phyloP scores from a whole-genome alignment of 2,797 vertebrate genomes.

The Gephyroberyx darwinii region DNA sequence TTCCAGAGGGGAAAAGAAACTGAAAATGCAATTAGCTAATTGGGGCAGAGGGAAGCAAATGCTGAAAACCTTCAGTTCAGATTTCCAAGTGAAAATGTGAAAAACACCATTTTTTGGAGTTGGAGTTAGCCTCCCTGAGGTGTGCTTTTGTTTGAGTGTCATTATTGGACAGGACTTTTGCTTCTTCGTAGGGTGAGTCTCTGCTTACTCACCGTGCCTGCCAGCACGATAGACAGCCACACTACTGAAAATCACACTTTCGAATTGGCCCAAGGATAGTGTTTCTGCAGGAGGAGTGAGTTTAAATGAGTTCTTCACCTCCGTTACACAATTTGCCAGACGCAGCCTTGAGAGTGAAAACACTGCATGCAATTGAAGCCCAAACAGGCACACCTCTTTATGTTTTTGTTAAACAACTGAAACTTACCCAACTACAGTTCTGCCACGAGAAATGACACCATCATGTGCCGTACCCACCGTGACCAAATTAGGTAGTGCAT shows the following conservation, averaged over 20 bases:
- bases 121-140: too few species aligned
- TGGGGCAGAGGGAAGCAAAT: conserved; percentile 24
- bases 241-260: neutral
- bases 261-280: neutral
- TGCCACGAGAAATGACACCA: conserved; percentile 31
- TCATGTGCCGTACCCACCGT: conserved; percentile 24
- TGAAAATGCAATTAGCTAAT: conserved; percentile 43
- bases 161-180: neutral
- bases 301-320: neutral
- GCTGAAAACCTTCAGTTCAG: neutral
- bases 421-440: neutral
- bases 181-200: too few species aligned
- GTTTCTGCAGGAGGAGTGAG: neutral
- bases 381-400: conserved; percentile 19
- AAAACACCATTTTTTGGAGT: too few species aligned
- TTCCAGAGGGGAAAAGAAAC: conserved; percentile 20
- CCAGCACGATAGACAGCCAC: neutral
- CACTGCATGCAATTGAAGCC: neutral
- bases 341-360: conserved; percentile 17
- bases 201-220: neutral
- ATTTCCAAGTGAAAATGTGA: too few species aligned
- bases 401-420: conserved; percentile 11
- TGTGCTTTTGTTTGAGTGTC: neutral
- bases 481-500: conserved; percentile 37
- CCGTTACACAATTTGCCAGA: conserved; percentile 5